phyloP scores from a whole-genome alignment of 2,113 vertebrate genomes.

The Syngnathoides biaculeatus region DNA sequence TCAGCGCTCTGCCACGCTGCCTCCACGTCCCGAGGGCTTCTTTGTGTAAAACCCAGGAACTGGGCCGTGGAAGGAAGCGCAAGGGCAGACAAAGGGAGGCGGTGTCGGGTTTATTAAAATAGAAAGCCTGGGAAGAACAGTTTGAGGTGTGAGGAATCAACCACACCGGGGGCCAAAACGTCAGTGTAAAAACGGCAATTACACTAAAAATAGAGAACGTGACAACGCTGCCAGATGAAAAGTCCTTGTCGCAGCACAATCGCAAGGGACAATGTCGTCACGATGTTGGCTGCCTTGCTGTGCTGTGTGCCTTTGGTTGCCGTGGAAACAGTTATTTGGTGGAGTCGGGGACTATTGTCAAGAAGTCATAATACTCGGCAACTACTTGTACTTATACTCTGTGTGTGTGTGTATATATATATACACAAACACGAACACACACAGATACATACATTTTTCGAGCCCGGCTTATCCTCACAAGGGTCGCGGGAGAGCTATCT shows the following conservation, averaged over 20 bases:
- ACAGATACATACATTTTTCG: too few relatives aligned
- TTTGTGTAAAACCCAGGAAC: slow-evolving; percentile 15
- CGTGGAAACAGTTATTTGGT: slow-evolving; percentile 49
- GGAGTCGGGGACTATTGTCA: background rate
- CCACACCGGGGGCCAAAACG: background rate
- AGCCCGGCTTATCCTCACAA: too few relatives aligned
- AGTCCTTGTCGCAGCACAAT: slow-evolving; percentile 14
- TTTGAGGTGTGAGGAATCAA: background rate
- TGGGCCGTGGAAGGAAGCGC: background rate
- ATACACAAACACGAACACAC: too few relatives aligned
- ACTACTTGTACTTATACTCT: too few relatives aligned
- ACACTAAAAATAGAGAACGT: slow-evolving; percentile 10
- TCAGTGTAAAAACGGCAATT: background rate
- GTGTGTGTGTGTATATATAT: too few relatives aligned
- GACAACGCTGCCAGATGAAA: slow-evolving; percentile 13
- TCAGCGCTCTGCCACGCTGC: slow-evolving; percentile 8
- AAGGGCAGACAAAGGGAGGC: background rate
- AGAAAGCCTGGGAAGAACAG: background rate
- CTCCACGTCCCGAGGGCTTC: slow-evolving; percentile 11
- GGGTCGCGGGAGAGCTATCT: too few relatives aligned
- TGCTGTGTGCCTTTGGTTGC: slow-evolving; percentile 34
- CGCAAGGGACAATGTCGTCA: slow-evolving; percentile 29
- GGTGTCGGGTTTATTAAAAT: slow-evolving; percentile 9
- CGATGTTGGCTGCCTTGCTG: too few relatives aligned
- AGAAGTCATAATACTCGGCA: background rate